Base-by-base conservation (phyloP, 2,113 vertebrate genomes). In the Grammomys surdaster region DNA sequence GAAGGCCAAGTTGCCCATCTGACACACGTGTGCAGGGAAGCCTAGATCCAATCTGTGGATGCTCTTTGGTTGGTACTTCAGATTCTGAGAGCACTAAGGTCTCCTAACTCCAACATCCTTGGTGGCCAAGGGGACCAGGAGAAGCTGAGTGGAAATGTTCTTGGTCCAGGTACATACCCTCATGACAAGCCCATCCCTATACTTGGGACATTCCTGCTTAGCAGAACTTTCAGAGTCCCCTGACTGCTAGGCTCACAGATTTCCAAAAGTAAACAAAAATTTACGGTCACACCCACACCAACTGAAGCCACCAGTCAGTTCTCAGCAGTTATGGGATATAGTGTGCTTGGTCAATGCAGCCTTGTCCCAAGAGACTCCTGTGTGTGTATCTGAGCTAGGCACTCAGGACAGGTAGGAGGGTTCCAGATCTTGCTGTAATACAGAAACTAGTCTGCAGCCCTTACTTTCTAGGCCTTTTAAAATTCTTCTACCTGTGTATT, bases 151-250 rank as follows among this genome's bases (percentile, higher is more conserved):
- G 26, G 67, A 36, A 20, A 11, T 36, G 16, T 33, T 10, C 17
- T 28, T 3, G 40, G 54, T 70, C 7, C 1, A 22, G 7, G 28
- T 12, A 60, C 13, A 33, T 26, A 36, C 60, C 77, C 73, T 51
- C n/a, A 12, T 19, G 69, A 89, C n/a, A 43, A 58, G 19, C 4
- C 5, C 0, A 0, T 3, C 9, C 11, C 48, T 33, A 46, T 63
- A 26, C 40, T 33, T 36, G 56, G 0, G 1, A 10, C n/a, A 43
- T 46, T 12, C 22, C n/a, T 1, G 0, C 12, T 65, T 12, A 3
- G 5, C 31, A 14, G 28, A 51, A 48, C 9, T 36, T 31, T 3
- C 6, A 14, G 16, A 67, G 5, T 69, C 46, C 3, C 0, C 3
- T 4, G 24, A 54, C 7, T 20, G 14, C 51, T n/a, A 75, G 20